phyloP scores from a whole-genome alignment of 2,113 vertebrate species.

The Hiodon alosoides region DNA sequence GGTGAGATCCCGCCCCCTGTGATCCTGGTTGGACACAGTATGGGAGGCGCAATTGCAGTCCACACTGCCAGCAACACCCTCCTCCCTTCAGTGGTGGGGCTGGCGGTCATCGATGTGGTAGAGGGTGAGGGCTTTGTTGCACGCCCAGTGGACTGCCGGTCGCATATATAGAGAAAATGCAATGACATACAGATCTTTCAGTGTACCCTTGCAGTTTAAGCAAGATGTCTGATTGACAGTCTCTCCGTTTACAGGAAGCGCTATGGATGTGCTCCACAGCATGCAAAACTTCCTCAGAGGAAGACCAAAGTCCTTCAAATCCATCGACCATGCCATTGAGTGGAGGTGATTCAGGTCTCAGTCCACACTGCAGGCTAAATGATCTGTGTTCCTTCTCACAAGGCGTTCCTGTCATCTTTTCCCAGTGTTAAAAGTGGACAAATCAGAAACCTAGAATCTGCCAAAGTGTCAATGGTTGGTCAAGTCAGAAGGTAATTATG shows the following conservation, averaged over 20 bases:
- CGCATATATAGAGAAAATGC: background rate
- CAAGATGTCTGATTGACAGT: background rate
- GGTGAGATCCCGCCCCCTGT: slow-evolving; percentile 51
- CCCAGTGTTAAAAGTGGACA: slow-evolving; percentile 59
- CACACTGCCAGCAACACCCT: slow-evolving; percentile 44
- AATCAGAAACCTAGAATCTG: slow-evolving; percentile 62
- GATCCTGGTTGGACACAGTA: slow-evolving; percentile 54
- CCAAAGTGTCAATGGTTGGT: slow-evolving; percentile 60
- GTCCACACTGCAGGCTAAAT: background rate
- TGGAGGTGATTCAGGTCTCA: slow-evolving; percentile 49
- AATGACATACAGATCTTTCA: background rate
- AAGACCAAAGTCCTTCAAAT: slow-evolving; percentile 59
- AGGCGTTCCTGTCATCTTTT: background rate
- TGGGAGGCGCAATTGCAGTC: slow-evolving; percentile 56
- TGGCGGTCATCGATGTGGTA: slow-evolving; percentile 56
- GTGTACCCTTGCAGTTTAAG: background rate
- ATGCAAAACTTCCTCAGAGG: slow-evolving; percentile 60
- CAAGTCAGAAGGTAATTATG: slow-evolving; percentile 55
- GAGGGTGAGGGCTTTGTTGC: slow-evolving; percentile 38
- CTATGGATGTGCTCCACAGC: slow-evolving; percentile 56
- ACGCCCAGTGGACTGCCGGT: background rate
- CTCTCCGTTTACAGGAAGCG: slow-evolving; percentile 42
- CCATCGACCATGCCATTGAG: slow-evolving; percentile 59
- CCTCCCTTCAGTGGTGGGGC: slow-evolving; percentile 45
- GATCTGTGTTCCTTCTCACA: background rate